Evolutionary conservation across 2,888 invertebrate species (phyloP), one percentile per base, ranked within the genome.

Genomic region (Athalia cordata): DNA sequence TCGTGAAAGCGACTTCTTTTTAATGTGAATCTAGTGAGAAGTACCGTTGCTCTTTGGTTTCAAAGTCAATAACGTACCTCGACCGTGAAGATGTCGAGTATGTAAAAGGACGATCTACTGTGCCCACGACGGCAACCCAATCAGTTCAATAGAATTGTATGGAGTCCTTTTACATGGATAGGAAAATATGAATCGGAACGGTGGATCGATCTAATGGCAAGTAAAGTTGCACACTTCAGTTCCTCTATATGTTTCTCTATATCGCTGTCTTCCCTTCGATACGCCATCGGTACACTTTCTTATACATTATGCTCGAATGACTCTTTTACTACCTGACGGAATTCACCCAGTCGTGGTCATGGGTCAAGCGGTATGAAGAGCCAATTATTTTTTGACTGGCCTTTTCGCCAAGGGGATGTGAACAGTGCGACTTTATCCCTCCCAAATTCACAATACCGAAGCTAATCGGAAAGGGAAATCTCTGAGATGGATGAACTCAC

Each of bases 21-120:
- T 52, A 61, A 61, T 13, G 29, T 70, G 67, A 59, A 47, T 29
- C 29, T 29, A 29, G 8, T 13, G 47, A 15, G n/a, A 59, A 47
- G 66, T 79, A 78, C 76, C 79, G 80, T 79, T 81, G 77, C 81
- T 75, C 81, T 83, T 83, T 83, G 81, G 79, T 81, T 81, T 80
- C 79, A 77, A 13, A 67, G 78, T 72, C 55, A 47, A 1, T 3
- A 3, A 11, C 3, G 15, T 47, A 6, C 5, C 67, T 68, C n/a
- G 43, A 55, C 29, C 29, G 55, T 55, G 55, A 4, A 55, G 52
- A 55, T 52, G 68, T 68, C 47, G 72, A 59, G 57, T 72, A 59
- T 59, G 59, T 72, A 45, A 72, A 29, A 29, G 29, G 29, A 29
- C 29, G 29, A 29, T 29, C 29, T 29, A 29, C 0, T 29, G 29